These are phyloP conservation scores for Stenichneumon culpator DNA, from an alignment of 2,888 invertebrate species.

Conservation along the genomic window DNA sequence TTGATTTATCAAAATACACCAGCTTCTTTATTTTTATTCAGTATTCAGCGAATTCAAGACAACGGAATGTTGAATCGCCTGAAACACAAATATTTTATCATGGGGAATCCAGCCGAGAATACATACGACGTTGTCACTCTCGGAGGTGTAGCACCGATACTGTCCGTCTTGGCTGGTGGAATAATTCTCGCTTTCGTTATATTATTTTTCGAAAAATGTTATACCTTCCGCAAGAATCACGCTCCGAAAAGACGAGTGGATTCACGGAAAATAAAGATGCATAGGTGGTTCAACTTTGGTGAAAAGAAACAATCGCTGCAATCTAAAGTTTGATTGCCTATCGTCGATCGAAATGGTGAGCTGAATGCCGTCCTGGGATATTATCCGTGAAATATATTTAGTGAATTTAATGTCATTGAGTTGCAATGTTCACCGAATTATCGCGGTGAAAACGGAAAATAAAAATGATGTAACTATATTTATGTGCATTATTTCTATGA, in stretches of 20 bases:
- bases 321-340: not conserved
- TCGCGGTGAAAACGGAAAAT: not conserved
- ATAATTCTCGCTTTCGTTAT: slow-evolving; percentile 70
- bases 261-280: slow-evolving; percentile 7
- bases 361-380: slow-evolving; percentile 1
- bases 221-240: not conserved
- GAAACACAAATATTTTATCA: slow-evolving; percentile 58
- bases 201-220: slow-evolving; percentile 71
- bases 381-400: slow-evolving; percentile 16
- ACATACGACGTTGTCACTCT: slow-evolving; percentile 68
- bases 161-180: slow-evolving; percentile 74
- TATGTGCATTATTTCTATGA: not conserved
- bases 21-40: slow-evolving; percentile 51
- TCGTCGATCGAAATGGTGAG: not conserved
- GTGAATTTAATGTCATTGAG: not conserved
- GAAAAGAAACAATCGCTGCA: not conserved
- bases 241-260: not conserved
- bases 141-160: slow-evolving; percentile 72
- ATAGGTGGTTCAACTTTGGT: not conserved
- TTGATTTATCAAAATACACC: not conserved
- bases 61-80: slow-evolving; percentile 76
- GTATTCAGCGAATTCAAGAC: slow-evolving; percentile 76
- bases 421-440: not conserved
- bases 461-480: not conserved
- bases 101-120: not conserved